These are phyloP conservation scores for Trochalopteron elliotii DNA, from an alignment of 2,113 vertebrate genomes.

Conservation along the genomic window DNA sequence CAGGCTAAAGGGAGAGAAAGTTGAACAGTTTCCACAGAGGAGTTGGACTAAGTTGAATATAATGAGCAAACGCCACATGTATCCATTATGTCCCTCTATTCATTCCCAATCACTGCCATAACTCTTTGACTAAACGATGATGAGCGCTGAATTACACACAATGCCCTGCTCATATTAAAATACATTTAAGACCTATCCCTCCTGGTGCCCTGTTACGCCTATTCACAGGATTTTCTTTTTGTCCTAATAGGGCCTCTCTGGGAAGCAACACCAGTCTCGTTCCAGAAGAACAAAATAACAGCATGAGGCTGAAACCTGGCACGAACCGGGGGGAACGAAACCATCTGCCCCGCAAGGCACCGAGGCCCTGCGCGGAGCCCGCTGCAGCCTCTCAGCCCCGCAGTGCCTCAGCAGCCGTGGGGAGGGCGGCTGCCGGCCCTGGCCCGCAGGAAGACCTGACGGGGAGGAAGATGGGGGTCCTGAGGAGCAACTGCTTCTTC, in stretches of 20 bases:
- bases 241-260: conserved; percentile 80
- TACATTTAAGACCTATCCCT: conserved; percentile 86
- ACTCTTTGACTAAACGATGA: conserved; percentile 87
- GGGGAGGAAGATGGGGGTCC: not conserved
- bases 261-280: conserved; percentile 84
- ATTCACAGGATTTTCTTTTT: conserved; percentile 90
- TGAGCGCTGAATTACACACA: conserved; percentile 87
- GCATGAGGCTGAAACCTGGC: conserved; percentile 81
- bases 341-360: conserved; percentile 86
- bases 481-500: too few species aligned
- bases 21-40: conserved; percentile 85
- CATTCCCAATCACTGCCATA: conserved; percentile 81
- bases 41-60: conserved; percentile 89
- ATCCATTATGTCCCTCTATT: conserved; percentile 80
- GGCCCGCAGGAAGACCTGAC: rapidly evolving
- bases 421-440: not conserved
- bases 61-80: conserved; percentile 93
- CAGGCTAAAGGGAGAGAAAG: conserved; percentile 83
- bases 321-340: conserved; percentile 78
- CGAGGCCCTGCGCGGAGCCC: not conserved
- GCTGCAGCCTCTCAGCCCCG: not conserved
- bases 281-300: conserved; percentile 88
- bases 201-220: conserved; percentile 87
- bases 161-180: conserved; percentile 86
- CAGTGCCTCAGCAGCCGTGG: not conserved